Conservation (phyloP, 1,140 invertebrate genomes). For the Lordiphosa stackelbergi region DNA sequence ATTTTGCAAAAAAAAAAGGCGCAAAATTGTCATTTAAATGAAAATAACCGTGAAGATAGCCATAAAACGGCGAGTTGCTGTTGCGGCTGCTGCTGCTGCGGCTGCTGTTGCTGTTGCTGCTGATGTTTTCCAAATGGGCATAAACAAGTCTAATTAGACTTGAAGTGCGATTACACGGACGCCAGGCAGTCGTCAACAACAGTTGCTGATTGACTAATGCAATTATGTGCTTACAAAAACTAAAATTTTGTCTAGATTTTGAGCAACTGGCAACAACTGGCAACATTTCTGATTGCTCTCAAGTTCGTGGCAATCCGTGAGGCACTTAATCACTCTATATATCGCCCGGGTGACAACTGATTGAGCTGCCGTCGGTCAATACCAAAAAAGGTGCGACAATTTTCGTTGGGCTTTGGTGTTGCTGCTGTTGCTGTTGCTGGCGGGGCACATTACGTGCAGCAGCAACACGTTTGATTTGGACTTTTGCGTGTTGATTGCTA, state of each 20-base stretch:
- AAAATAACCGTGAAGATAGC: conserved; percentile 74
- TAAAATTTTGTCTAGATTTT: conserved; percentile 64
- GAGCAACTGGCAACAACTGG: conserved; percentile 12
- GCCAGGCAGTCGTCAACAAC: conserved; percentile 59
- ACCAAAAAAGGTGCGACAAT: conserved; percentile 74
- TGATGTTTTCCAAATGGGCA: conserved; percentile 66
- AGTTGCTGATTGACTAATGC: conserved; percentile 65
- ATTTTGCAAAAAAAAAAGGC: conserved; percentile 48
- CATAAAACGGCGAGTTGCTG: conserved; percentile 43
- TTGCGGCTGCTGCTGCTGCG: too few relatives aligned
- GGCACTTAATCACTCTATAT: conserved; percentile 73
- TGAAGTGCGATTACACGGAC: conserved; percentile 74
- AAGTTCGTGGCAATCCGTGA: conserved; percentile 49
- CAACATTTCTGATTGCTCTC: conserved; percentile 15
- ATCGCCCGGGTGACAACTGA: conserved; percentile 70
- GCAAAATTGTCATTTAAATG: conserved; percentile 75
- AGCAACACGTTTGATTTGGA: conserved; percentile 64
- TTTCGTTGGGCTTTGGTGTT: conserved; percentile 49
- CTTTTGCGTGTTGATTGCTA: conserved; percentile 72
- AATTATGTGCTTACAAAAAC: conserved; percentile 40
- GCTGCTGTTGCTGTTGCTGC: conserved; percentile 10
- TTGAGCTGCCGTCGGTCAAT: conserved; percentile 65
- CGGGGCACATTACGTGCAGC: conserved; percentile 13
- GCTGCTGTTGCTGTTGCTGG: conserved; percentile 30
- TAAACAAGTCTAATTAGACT: conserved; percentile 75